Base-by-base conservation (phyloP, 2,888 invertebrate species). In the Leistus spinibarbis region DNA sequence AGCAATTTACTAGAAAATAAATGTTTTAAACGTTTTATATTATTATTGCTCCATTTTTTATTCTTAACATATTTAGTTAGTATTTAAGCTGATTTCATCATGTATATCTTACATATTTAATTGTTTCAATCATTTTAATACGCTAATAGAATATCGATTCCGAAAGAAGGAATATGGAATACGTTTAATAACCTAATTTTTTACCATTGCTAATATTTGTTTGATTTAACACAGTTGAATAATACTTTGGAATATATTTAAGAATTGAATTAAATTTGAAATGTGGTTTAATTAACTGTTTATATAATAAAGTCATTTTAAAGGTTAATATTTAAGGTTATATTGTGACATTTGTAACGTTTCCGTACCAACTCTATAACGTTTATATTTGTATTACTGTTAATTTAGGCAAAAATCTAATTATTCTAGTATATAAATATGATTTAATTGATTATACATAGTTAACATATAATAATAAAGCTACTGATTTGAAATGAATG, bases 251-350 rank as follows among this genome's bases (percentile, higher is more conserved):
- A 19, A 54, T 23, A 53, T 63, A 63, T 64, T 72, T 72, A 27
- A 1, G 27, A 19, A 40, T 24, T 24, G 57, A 54, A 66, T 65
- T 24, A 54, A 57, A 65, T 66, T 65, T 56, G n/a, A 56, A 40
- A 56, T 19, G 56, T 13, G 65, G 56, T 40, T 72, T 72, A 57
- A 57, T 57, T 40, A 72, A 17, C 17, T 27, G 57, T 72, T 72
- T 72, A 54, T 65, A 54, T 65, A 72, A 57, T 57, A 65, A 64
- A 66, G 72, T 56, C 72, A 72, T 71, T 54, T 1, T 13, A 24
- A 20, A 4, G 9, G 9, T 63, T 23, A 63, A 4, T 23, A 23
- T 20, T 62, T n/a, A 40, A 40, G 40, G 40, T 40, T 24, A 24
- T 24, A 7, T 24, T 4, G 24, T 24, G 7, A 2, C 40, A 40